Conservation (phyloP, 2,888 invertebrate species). For the Drosophila eohydei region DNA sequence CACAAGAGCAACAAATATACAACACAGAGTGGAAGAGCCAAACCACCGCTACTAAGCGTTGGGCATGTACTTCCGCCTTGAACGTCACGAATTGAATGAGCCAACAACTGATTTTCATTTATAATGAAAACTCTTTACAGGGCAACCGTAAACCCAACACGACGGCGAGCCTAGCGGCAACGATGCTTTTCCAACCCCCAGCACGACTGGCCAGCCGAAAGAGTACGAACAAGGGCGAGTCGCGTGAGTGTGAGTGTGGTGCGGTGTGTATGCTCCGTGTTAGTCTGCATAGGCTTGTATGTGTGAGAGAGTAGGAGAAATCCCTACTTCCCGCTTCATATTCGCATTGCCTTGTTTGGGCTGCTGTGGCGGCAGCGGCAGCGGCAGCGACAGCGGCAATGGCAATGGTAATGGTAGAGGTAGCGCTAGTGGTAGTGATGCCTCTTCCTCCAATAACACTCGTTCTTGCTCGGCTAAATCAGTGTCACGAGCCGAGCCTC, state of each 20-base stretch:
- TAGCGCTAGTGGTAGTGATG: slow-evolving; percentile 1
- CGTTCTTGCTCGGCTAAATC: slow-evolving; percentile 59
- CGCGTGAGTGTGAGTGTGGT: slow-evolving; percentile 16
- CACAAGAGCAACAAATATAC: slow-evolving; percentile 30
- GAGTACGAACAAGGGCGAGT: slow-evolving; percentile 59
- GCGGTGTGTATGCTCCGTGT: slow-evolving; percentile 26
- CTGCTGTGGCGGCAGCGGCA: slow-evolving; percentile 5
- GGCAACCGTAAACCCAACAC: slow-evolving; percentile 38
- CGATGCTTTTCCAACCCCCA: slow-evolving; percentile 77
- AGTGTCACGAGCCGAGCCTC: slow-evolving; percentile 73
- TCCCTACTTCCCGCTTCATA: slow-evolving; percentile 40
- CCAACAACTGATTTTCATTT: slow-evolving; percentile 82
- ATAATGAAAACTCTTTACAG: slow-evolving; percentile 82
- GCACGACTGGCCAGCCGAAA: slow-evolving; percentile 43
- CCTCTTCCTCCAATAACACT: slow-evolving; percentile 26
- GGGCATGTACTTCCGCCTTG: slow-evolving; percentile 79
- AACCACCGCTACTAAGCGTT: slow-evolving; percentile 21
- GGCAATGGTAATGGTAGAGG: background rate
- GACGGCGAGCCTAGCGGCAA: slow-evolving; percentile 40
- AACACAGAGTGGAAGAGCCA: slow-evolving; percentile 11
- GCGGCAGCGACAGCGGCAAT: background rate
- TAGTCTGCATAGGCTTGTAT: slow-evolving; percentile 27
- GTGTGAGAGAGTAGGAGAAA: slow-evolving; percentile 41
- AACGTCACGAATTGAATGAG: slow-evolving; percentile 83
- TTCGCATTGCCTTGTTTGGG: slow-evolving; percentile 33